These are phyloP conservation scores for Parapristionchus giblindavisi DNA, from an alignment of 2,888 invertebrate species.

Conservation along the genomic window DNA sequence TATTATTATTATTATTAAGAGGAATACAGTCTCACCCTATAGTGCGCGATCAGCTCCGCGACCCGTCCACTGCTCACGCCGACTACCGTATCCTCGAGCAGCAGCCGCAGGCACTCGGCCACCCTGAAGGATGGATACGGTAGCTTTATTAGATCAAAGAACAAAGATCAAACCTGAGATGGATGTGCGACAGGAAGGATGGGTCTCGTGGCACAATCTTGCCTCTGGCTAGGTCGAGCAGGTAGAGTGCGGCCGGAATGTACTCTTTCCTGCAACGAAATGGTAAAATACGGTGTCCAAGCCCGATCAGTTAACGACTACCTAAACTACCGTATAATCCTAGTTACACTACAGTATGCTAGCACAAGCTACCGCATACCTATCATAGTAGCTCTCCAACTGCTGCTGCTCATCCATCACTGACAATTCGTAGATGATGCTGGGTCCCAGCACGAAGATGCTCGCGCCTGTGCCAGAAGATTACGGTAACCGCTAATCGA, in stretches of 20 bases:
- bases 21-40: conserved; percentile 47
- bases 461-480: conserved; percentile 6
- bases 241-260: conserved; percentile 49
- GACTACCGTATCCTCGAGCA: conserved; percentile 58
- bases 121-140: conserved; percentile 21
- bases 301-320: background rate
- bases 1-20: background rate
- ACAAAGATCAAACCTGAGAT: conserved; percentile 2
- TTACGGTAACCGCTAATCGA: conserved; percentile 10
- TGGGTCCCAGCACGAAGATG: conserved; percentile 24
- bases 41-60: conserved; percentile 56
- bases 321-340: background rate
- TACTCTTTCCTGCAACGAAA: conserved; percentile 42
- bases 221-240: conserved; percentile 49
- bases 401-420: conserved; percentile 53
- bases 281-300: background rate
- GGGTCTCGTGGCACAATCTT: conserved; percentile 14
- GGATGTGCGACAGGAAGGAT: conserved; percentile 19
- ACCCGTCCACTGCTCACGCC: conserved; percentile 50
- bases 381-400: conserved; percentile 52
- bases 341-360: background rate
- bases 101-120: conserved; percentile 40
- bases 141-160: background rate
- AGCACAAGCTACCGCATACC: conserved; percentile 37
- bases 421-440: conserved; percentile 37